A percentile compares a stretch with the other conserved stretches of the same genome.
Conservation (phyloP, 1,140 invertebrate species). For the Himalopsyche phryganea region DNA sequence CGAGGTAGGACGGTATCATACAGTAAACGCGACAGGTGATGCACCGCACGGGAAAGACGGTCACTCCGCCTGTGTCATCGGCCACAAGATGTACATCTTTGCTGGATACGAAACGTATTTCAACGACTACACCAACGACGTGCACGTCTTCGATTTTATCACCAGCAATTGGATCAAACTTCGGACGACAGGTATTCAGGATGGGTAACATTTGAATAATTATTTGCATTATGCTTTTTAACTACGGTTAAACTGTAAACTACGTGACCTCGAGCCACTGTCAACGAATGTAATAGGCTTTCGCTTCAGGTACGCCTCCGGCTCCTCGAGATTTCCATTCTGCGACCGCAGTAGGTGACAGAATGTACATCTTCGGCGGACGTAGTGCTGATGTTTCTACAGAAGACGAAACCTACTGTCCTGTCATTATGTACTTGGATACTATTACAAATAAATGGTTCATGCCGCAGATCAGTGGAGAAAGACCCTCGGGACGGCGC, state of each 20-base stretch:
- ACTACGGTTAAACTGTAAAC: too few species aligned
- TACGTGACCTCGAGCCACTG: too few species aligned
- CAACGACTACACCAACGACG: conserved; percentile 75
- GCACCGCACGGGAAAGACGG: conserved; percentile 81
- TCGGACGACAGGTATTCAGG: conserved; percentile 39
- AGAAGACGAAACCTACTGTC: conserved; percentile 73
- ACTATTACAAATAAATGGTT: conserved; percentile 67
- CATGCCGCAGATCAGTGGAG: conserved; percentile 54
- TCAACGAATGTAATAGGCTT: too few species aligned
- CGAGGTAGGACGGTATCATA: conserved; percentile 65
- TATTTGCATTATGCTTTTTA: too few species aligned
- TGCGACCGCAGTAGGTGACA: conserved; percentile 65
- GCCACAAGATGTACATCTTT: conserved; percentile 84
- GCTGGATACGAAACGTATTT: conserved; percentile 81
- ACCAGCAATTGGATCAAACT: conserved; percentile 70
- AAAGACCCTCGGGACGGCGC: conserved; percentile 67
- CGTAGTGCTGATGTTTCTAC: conserved; percentile 64
- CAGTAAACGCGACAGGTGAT: conserved; percentile 60
- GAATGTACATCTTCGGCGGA: conserved; percentile 87
- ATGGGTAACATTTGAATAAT: too few species aligned
- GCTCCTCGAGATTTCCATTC: conserved; percentile 85
- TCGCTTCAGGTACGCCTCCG: conserved; percentile 61
- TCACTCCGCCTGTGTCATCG: conserved; percentile 81
- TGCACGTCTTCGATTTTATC: conserved; percentile 71
- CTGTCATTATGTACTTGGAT: conserved; percentile 74